These are phyloP conservation scores for Epiblema foenella DNA, from an alignment of 2,888 invertebrate species.

Conservation along the genomic window DNA sequence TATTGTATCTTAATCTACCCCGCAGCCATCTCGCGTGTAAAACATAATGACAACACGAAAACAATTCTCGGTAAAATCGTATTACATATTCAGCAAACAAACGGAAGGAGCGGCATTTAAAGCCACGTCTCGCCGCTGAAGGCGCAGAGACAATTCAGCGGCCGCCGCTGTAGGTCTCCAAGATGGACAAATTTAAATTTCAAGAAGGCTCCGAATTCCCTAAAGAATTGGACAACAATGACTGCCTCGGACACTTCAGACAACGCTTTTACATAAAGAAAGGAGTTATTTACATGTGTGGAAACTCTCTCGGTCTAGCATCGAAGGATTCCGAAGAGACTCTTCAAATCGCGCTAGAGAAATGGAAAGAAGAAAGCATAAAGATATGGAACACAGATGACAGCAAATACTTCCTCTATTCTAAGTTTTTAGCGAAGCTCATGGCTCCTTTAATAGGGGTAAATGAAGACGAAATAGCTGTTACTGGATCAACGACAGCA, in stretches of 20 bases:
- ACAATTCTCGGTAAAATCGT: too few species aligned
- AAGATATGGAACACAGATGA: slow-evolving; percentile 67
- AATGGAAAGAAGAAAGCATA: slow-evolving; percentile 71
- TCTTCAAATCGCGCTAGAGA: slow-evolving; percentile 56
- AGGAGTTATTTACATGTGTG: slow-evolving; percentile 70
- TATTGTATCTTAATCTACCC: too few species aligned
- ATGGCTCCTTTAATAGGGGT: slow-evolving; percentile 72
- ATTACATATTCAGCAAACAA: slow-evolving; percentile 19
- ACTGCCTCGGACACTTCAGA: slow-evolving; percentile 64
- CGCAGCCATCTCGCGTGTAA: too few species aligned
- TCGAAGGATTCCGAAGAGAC: slow-evolving; percentile 68
- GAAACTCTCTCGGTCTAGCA: slow-evolving; percentile 73
- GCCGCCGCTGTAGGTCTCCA: slow-evolving; percentile 26
- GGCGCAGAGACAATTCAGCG: slow-evolving; percentile 38
- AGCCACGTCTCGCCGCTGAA: neutral
- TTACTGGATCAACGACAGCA: slow-evolving; percentile 65
- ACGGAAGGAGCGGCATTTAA: slow-evolving; percentile 21
- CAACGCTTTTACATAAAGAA: slow-evolving; percentile 66
- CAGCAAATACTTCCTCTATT: slow-evolving; percentile 68
- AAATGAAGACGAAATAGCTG: slow-evolving; percentile 64
- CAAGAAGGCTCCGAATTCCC: slow-evolving; percentile 62
- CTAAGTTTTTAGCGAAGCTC: slow-evolving; percentile 59
- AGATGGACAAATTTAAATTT: slow-evolving; percentile 56
- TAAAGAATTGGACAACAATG: slow-evolving; percentile 66
- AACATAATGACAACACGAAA: too few species aligned